Evolutionary conservation across 2,888 invertebrate genomes (phyloP), one percentile per base, ranked within the genome.

Genomic region (Dione vanillae): DNA sequence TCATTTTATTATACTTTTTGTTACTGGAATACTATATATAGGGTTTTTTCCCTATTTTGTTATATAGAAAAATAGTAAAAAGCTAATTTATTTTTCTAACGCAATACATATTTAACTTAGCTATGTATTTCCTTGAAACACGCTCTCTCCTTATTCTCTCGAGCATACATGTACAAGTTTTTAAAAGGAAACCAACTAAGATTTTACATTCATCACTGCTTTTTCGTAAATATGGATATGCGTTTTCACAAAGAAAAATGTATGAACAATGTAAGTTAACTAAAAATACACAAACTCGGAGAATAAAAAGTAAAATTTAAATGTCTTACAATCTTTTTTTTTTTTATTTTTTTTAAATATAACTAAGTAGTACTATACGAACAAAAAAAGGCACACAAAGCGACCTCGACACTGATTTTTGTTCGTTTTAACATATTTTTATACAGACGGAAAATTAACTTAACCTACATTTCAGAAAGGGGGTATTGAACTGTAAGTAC

Each of bases 91-190:
- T 27, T 45, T 45, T 27, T 16, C 27, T n/a, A 16, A 61, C 45
- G 61, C 61, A 43, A 59, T 61, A 61, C 27, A 61, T 61, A 45
- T n/a, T 27, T n/a, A 9, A 35, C 37, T 37, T 6, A 27, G 7
- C 45, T 67, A 58, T 40, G 64, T 56, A 65, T 64, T 71, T 71
- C 67, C 71, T 71, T 65, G 71, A 41, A 71, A 58, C 35, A 19
- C 49, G 64, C 71, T 71, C 67, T 71, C 71, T 64, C 71, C 51
- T 58, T 47, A 58, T 71, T 67, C 56, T 67, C 51, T 64, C 54
- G 67, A 58, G 64, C 58, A 70, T 43, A 56, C 37, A 27, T 61
- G 64, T 49, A 40, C 64, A 64, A 64, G 37, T 64, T 64, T 40
- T 51, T 19, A 49, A 64, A 49, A 37, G 64, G 64, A 51, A 64